Conservation (phyloP, 1,140 invertebrate genomes). For the Zaprionus davidi region DNA sequence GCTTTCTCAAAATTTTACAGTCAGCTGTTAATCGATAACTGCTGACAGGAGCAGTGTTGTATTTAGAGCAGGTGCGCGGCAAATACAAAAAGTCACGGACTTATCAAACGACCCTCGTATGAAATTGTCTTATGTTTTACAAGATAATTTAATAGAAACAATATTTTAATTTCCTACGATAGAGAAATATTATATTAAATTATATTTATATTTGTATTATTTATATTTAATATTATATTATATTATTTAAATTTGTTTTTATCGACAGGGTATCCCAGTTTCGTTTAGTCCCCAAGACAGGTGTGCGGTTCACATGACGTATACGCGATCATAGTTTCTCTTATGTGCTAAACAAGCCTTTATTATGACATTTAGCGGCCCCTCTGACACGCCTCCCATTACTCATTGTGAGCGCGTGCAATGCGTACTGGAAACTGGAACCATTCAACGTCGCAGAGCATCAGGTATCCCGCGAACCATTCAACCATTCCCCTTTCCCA, state of each 20-base stretch:
- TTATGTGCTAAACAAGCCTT: conserved; percentile 8
- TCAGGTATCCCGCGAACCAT: background rate
- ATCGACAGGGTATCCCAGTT: background rate
- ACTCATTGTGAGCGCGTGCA: conserved; percentile 12
- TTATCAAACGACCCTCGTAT: too few relatives aligned
- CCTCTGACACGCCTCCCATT: conserved; percentile 29
- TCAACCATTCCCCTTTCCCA: background rate
- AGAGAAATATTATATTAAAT: background rate
- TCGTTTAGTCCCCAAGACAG: background rate
- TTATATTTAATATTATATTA: background rate
- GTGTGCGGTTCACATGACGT: conserved; percentile 32
- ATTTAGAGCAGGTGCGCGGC: too few relatives aligned
- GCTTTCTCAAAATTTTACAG: too few relatives aligned
- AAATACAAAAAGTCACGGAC: too few relatives aligned
- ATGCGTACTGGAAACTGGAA: conserved; percentile 5
- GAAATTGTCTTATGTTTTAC: too few relatives aligned
- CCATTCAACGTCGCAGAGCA: background rate
- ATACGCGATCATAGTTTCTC: conserved; percentile 24
- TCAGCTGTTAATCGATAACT: too few relatives aligned
- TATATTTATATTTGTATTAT: too few relatives aligned
- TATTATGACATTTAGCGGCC: conserved; percentile 26
- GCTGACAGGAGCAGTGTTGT: too few relatives aligned
- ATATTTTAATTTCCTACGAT: too few relatives aligned
- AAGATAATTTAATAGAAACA: too few relatives aligned
- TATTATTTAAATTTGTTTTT: background rate